Evolutionary conservation across 2,113 vertebrate genomes (phyloP), one percentile per base, ranked within the genome.

Genomic region (Scalopus aquaticus): DNA sequence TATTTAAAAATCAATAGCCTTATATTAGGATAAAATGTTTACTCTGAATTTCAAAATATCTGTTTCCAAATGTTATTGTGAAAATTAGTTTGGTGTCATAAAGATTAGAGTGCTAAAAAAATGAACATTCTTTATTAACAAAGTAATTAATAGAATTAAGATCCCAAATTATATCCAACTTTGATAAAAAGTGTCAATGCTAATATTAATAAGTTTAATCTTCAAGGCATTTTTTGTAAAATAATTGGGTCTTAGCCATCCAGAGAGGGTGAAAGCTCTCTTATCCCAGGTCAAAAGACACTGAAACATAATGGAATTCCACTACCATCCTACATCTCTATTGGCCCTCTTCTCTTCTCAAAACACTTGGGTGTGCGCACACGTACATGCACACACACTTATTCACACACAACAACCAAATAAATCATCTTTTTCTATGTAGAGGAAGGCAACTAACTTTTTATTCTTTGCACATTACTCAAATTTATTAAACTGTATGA

Each of bases 91-190:
- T 67, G 24, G 28, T 2, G 2, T 24, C 60, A 72, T 37, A 20
- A 90, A 56, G 24, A 51, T 88, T n/a, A 93, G 49, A 83, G 24
- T 72, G 12, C 42, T 77, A 39, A 89, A 93, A n/a, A 93, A 90
- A 35, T 51, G 16, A 91, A 74, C 35, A 39, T 2, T 88, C 32
- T 89, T 81, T 84, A n/a, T 78, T 74, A 64, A 70, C 24, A 56
- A 88, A 58, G 17, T 67, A 83, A 86, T 84, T 91, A 88, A 58
- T 88, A 56, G 32, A 62, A 72, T 90, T 77, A 76, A 11, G 28
- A 72, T 91, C 26, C 13, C 28, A 91, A 93, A 90, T 96, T 78
- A 73, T 39, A 64, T 62, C 72, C n/a, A 73, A 74, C 67, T 49
- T 49, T 88, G 46, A 90, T 74, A 80, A 88, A 65, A 16, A 51